phyloP scores from a whole-genome alignment of 2,888 invertebrate genomes.

The Cepaea hortensis region DNA sequence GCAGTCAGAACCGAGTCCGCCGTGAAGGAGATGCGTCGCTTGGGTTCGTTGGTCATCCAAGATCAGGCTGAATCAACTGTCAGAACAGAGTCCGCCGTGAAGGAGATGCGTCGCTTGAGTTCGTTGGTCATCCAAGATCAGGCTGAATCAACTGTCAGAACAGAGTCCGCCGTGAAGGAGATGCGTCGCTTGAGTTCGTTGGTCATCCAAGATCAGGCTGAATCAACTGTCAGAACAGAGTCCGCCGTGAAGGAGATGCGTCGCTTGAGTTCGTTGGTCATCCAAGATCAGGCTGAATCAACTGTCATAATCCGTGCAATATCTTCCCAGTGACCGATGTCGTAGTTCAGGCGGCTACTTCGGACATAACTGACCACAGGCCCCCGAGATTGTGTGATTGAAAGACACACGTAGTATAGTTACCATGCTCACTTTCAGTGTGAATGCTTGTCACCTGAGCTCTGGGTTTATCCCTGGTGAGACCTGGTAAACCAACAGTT shows the following conservation, averaged over 20 bases:
- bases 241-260: conserved; percentile 70
- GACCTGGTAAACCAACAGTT: too few species aligned
- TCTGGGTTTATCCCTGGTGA: too few species aligned
- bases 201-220: conserved; percentile 24
- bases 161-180: conserved; percentile 69
- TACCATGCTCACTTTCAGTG: too few species aligned
- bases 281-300: not conserved
- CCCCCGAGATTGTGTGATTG: too few species aligned
- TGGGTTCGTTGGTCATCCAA: conserved; percentile 40
- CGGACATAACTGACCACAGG: too few species aligned
- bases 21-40: conserved; percentile 68
- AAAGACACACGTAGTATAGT: too few species aligned
- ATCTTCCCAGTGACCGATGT: too few species aligned
- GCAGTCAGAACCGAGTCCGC: conserved; percentile 68
- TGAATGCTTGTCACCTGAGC: too few species aligned
- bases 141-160: conserved; percentile 55
- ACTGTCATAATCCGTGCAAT: too few species aligned
- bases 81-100: conserved; percentile 67
- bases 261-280: conserved; percentile 49
- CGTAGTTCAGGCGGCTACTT: too few species aligned
- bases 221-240: conserved; percentile 61
- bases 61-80: too few species aligned
- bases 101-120: conserved; percentile 64
- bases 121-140: conserved; percentile 34
- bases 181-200: conserved; percentile 58